Evolutionary conservation across 2,888 invertebrate species (phyloP), one percentile per base, ranked within the genome.

Genomic region (Noctua comes): DNA sequence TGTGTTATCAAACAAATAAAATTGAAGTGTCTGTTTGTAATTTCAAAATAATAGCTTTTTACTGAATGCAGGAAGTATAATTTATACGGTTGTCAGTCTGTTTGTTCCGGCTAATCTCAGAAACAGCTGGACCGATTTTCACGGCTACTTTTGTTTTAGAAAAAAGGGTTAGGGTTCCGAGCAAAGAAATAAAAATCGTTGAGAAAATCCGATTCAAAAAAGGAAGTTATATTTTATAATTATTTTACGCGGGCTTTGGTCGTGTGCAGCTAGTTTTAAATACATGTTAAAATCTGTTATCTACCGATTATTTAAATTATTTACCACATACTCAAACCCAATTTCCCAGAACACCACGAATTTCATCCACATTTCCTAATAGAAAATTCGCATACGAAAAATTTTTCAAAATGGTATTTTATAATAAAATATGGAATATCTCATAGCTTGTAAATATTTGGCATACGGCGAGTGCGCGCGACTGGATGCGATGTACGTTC

Each of bases 401-500:
- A 68, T 69, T 68, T 48, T 0, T n/a, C 57, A 40, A 76, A 54
- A 70, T 77, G 70, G 51, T 70, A 73, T 80, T 75, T 66, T 27
- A 48, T 54, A 11, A 66, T 76, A 74, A 74, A 18, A 79, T 73
- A 73, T 76, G 51, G 48, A 81, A 77, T 75, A 68, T 46, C 46
- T 62, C 36, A 64, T 73, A 65, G 40, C 70, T 72, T 66, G 77
- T 66, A 79, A 79, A 86, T 82, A 82, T 86, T 77, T 86, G 78
- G 69, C 70, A 71, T 65, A 54, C 18, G 36, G 5, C 36, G 66
- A 43, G 75, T 77, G 79, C 36, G 43, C 46, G 40, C 40, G 73
- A 84, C 68, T 66, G 71, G 36, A 72, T 77, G 71, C 68, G 59
- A 77, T 75, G 79, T 84, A 73, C 66, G 68, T 77, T 81, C 78